These are phyloP conservation scores for Notodonta ziczac DNA, from an alignment of 2,888 invertebrate genomes.

Conservation along the genomic window DNA sequence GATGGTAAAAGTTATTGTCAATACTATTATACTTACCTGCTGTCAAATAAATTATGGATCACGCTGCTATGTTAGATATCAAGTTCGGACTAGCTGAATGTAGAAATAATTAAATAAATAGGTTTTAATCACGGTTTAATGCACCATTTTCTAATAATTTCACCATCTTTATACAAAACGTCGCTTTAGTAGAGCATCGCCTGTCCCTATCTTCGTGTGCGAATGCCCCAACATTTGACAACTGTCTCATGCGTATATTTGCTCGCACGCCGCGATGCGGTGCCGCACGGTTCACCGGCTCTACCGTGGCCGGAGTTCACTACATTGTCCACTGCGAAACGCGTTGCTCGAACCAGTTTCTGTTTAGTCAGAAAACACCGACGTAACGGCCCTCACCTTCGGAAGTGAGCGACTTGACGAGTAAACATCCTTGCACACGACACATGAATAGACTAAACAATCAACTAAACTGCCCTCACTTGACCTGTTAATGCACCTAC, in stretches of 20 bases:
- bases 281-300: constrained; percentile 61
- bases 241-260: constrained; percentile 70
- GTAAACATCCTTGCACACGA: constrained; percentile 50
- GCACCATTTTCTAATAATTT: too few relatives aligned
- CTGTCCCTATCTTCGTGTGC: constrained; percentile 30
- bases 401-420: constrained; percentile 54
- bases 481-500: constrained; percentile 7
- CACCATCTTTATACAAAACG: too few relatives aligned
- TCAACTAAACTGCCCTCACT: constrained; percentile 7
- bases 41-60: too few relatives aligned
- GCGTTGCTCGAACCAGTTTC: constrained; percentile 45
- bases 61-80: too few relatives aligned
- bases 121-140: too few relatives aligned
- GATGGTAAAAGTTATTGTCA: too few relatives aligned
- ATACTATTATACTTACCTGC: too few relatives aligned
- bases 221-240: constrained; percentile 45
- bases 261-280: constrained; percentile 48
- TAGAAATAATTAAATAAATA: too few relatives aligned
- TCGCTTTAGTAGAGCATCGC: background rate
- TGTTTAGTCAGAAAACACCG: constrained; percentile 37
- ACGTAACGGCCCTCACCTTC: constrained; percentile 49
- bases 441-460: constrained; percentile 7
- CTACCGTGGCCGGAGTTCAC: constrained; percentile 59
- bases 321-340: constrained; percentile 63
- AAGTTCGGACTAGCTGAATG: too few relatives aligned